These are phyloP conservation scores for Venustoraphidia nigricollis DNA, from an alignment of 2,888 invertebrate genomes.

Conservation along the genomic window DNA sequence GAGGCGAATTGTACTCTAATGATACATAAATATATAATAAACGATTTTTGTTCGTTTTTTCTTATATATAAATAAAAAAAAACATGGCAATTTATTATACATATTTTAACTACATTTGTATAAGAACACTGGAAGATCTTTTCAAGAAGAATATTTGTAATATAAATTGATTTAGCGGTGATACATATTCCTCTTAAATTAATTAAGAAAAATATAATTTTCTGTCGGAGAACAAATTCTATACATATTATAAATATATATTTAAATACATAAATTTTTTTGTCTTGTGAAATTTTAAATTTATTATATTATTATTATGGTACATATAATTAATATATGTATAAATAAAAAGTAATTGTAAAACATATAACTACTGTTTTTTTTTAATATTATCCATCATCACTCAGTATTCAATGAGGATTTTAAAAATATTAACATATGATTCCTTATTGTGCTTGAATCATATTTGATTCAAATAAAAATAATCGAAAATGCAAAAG, in stretches of 20 bases:
- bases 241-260: slow-evolving; percentile 3
- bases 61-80: slow-evolving; percentile 3
- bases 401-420: no score
- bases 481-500: no score
- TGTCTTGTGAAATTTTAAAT: slow-evolving; percentile 31
- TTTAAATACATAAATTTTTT: slow-evolving; percentile 20
- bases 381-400: not conserved
- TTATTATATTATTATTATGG: slow-evolving; percentile 24
- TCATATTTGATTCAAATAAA: no score
- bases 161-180: no score
- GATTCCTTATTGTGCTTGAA: no score
- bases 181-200: no score
- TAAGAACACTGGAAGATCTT: slow-evolving; percentile 13
- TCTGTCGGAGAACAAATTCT: not conserved
- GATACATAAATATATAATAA: slow-evolving; percentile 2
- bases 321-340: slow-evolving; percentile 31
- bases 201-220: no score
- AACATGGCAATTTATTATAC: slow-evolving; percentile 11
- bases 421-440: no score
- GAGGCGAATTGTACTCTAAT: slow-evolving; percentile 1
- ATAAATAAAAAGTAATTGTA: slow-evolving; percentile 31
- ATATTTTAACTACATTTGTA: slow-evolving; percentile 11
- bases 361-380: slow-evolving; percentile 16
- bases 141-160: not conserved
- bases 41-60: slow-evolving; percentile 2